Base-by-base conservation (phyloP, 2,797 vertebrate species). In the Todus mexicanus region DNA sequence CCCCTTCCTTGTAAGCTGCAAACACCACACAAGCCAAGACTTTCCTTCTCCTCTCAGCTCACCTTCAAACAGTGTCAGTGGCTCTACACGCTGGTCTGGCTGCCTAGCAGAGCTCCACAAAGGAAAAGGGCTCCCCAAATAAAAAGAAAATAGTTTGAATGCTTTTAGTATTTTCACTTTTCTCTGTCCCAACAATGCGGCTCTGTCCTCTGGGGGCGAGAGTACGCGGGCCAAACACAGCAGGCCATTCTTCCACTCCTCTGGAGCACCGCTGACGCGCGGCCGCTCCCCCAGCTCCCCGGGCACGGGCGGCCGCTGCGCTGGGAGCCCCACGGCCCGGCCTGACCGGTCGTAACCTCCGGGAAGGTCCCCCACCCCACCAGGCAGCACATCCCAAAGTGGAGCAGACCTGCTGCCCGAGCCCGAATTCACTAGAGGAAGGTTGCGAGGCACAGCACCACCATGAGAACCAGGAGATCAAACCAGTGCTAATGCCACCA, bases 121-220 rank as follows among this genome's bases (percentile, higher is more conserved):
- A 61, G 71, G 33, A 76, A 76, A 86, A 53, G 89, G 23, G 38
- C 75, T 87, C 47, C 51, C 47, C 45, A 38, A 43, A 79, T 25
- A 54, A 84, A 84, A 90, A 33, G 63, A 89, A 95, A 94, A 95
- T 66, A 89, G 48, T 91, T 94, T 81, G 91, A 96, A 95, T 93
- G 91, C 72, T 79, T 87, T 91, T 37, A 48, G 70, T 93, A 93
- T 95, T 95, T 95, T 84, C 68, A 35, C n/a, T 64, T 93, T 66
- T 77, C 84, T 66, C 69, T 88, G 66, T 69, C 77, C 84, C 75
- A 96, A 96, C 96, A 97, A 96, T 95, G 95, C 88, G 70, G 82
- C 92, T 96, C 91, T 97, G 96, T 97, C 22, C 71, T 47, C 73
- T 3, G 19, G 66, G 75, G 86, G 47, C 5, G 37, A 70, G 77